phyloP scores from a whole-genome alignment of 2,888 invertebrate species.

The Gerris lacustris region DNA sequence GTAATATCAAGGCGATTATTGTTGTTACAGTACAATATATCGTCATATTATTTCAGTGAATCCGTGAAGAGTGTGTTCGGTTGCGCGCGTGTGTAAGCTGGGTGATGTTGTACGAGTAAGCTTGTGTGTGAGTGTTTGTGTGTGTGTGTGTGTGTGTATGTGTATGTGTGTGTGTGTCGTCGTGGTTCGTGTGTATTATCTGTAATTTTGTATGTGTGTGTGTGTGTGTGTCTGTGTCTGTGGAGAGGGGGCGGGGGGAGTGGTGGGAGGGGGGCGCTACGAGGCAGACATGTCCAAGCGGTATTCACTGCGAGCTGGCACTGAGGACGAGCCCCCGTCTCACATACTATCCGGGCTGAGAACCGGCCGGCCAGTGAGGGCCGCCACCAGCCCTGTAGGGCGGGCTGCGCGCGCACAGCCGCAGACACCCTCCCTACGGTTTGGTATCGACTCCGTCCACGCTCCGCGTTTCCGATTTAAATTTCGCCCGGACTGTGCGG shows the following conservation, averaged over 20 bases:
- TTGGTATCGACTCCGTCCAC: too few species aligned
- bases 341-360: conserved; percentile 1
- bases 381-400: background rate
- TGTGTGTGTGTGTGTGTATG: background rate
- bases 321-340: background rate
- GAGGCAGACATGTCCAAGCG: background rate
- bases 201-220: background rate
- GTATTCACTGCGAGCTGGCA: background rate
- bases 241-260: background rate
- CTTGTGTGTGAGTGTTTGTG: background rate
- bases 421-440: background rate
- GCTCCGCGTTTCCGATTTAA: too few species aligned
- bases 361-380: background rate
- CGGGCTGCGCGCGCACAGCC: conserved; percentile 1
- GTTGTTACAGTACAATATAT: conserved; percentile 3
- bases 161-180: background rate
- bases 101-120: background rate
- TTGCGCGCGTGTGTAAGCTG: background rate
- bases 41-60: conserved; percentile 1
- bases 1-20: conserved; percentile 5
- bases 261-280: background rate
- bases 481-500: too few species aligned
- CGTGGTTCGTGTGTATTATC: too few species aligned
- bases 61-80: background rate
- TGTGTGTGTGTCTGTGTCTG: background rate